Conservation (phyloP, 1,140 invertebrate genomes). For the Ostrea denselamellosa region DNA sequence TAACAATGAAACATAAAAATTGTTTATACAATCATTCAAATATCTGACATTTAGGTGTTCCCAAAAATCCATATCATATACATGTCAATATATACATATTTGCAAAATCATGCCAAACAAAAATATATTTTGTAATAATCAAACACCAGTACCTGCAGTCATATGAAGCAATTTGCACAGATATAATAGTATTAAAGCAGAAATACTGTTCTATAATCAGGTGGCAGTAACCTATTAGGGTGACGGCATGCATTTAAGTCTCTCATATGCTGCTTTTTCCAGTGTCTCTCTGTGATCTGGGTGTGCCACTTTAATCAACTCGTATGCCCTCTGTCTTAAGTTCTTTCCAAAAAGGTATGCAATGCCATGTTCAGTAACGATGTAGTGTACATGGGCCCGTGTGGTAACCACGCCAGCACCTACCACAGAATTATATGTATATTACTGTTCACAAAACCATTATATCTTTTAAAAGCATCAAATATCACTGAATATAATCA, state of each 20-base stretch:
- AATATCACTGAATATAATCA: too few species aligned
- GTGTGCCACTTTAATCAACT: conserved; percentile 93
- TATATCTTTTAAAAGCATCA: background rate
- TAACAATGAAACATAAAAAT: too few species aligned
- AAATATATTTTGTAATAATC: too few species aligned
- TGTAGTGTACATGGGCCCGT: conserved; percentile 93
- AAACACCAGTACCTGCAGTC: too few species aligned
- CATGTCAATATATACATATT: too few species aligned
- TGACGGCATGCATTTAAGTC: conserved; percentile 92
- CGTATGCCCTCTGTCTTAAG: conserved; percentile 91
- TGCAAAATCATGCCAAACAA: too few species aligned
- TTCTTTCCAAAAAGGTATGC: conserved; percentile 94
- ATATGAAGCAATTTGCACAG: too few species aligned
- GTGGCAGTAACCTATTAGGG: conserved; percentile 74
- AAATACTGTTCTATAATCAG: background rate
- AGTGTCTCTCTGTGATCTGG: conserved; percentile 89
- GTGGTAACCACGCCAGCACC: conserved; percentile 96
- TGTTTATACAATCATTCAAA: too few species aligned
- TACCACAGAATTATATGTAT: conserved; percentile 73
- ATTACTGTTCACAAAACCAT: background rate
- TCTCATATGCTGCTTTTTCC: conserved; percentile 93
- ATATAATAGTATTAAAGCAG: background rate
- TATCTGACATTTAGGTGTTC: too few species aligned
- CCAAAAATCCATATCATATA: too few species aligned
- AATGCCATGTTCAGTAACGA: conserved; percentile 96